Evolutionary conservation across 2,113 vertebrate genomes (phyloP).

Genomic region (Penelope pileata): DNA sequence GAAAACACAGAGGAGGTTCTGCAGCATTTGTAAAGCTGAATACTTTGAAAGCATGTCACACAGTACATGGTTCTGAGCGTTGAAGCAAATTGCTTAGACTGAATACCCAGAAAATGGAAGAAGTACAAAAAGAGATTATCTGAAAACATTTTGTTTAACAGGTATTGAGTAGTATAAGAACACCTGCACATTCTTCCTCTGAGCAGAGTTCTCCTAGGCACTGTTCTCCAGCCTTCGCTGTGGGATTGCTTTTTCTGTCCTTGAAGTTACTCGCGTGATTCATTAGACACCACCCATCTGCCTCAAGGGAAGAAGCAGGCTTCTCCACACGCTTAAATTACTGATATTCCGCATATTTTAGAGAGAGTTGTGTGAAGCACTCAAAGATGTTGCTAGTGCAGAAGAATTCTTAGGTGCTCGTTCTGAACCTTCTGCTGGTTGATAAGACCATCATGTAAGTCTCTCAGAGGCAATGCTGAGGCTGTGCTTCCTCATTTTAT

Average conservation of each 20-base stretch:
- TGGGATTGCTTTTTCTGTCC: neutral
- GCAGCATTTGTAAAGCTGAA: no score
- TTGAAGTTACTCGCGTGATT: neutral
- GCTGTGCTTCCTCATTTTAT: neutral
- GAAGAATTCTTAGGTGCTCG: neutral
- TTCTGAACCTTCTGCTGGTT: neutral
- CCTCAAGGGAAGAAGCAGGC: neutral
- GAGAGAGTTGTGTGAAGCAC: neutral
- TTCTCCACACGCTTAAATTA: neutral
- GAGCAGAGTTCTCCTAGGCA: neutral
- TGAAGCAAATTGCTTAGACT: neutral
- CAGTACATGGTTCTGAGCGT: neutral
- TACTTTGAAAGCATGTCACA: no score
- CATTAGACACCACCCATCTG: rapidly evolving
- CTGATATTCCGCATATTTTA: neutral
- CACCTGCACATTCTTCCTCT: neutral
- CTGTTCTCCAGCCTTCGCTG: neutral
- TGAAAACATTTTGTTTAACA: neutral
- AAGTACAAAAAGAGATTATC: neutral
- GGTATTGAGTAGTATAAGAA: neutral
- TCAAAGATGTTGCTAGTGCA: neutral
- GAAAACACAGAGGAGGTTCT: neutral
- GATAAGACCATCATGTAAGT: neutral
- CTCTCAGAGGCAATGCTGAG: neutral
- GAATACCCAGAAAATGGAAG: neutral